Conservation (phyloP, 2,797 vertebrate species). For the Typhlichthys subterraneus region DNA sequence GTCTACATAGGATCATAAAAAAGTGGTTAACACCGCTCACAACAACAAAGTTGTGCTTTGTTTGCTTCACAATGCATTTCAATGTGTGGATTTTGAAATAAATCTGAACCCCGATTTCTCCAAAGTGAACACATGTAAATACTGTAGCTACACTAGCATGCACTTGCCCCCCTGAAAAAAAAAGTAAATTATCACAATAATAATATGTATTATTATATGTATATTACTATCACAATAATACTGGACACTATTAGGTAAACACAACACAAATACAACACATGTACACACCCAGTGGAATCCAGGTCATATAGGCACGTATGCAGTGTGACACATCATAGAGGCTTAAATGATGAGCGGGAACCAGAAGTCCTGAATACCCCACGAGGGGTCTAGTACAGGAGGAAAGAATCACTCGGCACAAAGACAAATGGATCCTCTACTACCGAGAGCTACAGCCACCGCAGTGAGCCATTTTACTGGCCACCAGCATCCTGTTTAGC, state of each 20-base stretch:
- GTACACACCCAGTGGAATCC: conserved; percentile 26
- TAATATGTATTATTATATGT: too few species aligned
- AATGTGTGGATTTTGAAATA: neutral
- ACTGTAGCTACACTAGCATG: neutral
- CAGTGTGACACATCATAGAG: conserved; percentile 31
- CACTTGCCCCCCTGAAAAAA: neutral
- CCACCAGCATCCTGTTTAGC: conserved; percentile 69
- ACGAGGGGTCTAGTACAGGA: conserved; percentile 49
- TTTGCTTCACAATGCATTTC: too few species aligned
- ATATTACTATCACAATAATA: neutral
- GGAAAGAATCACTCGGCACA: conserved; percentile 77
- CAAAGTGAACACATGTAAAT: conserved; percentile 9
- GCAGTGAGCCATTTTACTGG: conserved; percentile 49
- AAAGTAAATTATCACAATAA: too few species aligned
- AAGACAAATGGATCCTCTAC: conserved; percentile 68
- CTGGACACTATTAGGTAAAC: conserved; percentile 6
- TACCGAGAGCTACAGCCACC: conserved; percentile 44
- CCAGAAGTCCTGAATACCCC: conserved; percentile 45
- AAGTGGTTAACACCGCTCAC: too few species aligned
- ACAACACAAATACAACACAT: conserved; percentile 6
- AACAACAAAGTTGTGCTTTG: too few species aligned
- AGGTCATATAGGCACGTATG: conserved; percentile 11
- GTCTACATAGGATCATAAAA: too few species aligned
- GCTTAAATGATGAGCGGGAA: conserved; percentile 62
- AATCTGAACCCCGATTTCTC: neutral